Conservation (phyloP, 1,140 invertebrate genomes). For the Drosophila oshimai region DNA sequence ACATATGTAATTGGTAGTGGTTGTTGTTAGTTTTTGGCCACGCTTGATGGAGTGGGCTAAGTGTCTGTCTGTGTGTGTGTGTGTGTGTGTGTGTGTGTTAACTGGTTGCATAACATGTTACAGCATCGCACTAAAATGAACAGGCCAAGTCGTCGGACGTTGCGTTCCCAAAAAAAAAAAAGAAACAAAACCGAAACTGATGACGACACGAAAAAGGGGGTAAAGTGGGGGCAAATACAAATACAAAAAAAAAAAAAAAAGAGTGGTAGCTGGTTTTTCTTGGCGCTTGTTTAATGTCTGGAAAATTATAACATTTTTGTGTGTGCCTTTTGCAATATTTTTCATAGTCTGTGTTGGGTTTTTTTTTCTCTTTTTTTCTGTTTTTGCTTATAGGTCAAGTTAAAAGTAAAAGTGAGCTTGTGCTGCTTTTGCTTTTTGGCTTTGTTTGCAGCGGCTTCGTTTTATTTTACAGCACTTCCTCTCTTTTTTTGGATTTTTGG, state of each 20-base stretch:
- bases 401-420: slow-evolving; percentile 72
- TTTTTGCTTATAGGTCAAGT: slow-evolving; percentile 75
- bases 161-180: slow-evolving; percentile 40
- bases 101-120: slow-evolving; percentile 78
- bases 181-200: slow-evolving; percentile 60
- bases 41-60: slow-evolving; percentile 42
- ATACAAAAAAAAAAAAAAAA: no score
- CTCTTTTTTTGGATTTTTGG: slow-evolving; percentile 19
- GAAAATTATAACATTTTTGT: slow-evolving; percentile 67
- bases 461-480: slow-evolving; percentile 3
- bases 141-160: slow-evolving; percentile 43
- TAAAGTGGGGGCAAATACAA: no score
- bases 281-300: slow-evolving; percentile 61
- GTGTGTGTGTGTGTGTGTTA: slow-evolving; percentile 37
- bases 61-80: slow-evolving; percentile 6
- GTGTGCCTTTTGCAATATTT: slow-evolving; percentile 58
- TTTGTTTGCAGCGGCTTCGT: slow-evolving; percentile 1
- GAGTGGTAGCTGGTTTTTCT: slow-evolving; percentile 19
- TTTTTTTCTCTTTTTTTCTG: slow-evolving; percentile 28
- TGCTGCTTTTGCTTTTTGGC: slow-evolving; percentile 14
- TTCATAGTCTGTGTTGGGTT: not conserved
- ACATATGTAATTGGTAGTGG: slow-evolving; percentile 74
- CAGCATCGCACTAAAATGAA: slow-evolving; percentile 75
- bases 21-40: slow-evolving; percentile 32
- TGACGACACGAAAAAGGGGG: slow-evolving; percentile 59